A percentile compares a stretch with the other conserved stretches of the same genome.
Conservation (phyloP, 2,113 vertebrate species). For the Serinus canaria region DNA sequence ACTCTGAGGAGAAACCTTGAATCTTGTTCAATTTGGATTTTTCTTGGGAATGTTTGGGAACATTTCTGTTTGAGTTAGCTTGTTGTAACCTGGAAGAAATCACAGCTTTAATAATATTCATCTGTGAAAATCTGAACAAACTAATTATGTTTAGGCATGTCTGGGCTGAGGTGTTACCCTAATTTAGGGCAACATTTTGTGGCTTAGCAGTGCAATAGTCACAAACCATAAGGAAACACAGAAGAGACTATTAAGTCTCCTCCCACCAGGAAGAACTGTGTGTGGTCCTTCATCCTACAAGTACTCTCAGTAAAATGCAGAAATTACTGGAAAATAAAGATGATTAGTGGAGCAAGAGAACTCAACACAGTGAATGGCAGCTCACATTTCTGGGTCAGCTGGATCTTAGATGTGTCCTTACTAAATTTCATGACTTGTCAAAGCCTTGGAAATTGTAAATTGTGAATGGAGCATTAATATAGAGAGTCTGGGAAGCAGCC, state of each 20-base stretch:
- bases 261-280: constrained; percentile 13
- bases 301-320: background rate
- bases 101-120: background rate
- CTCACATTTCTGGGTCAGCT: constrained; percentile 26
- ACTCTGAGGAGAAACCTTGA: background rate
- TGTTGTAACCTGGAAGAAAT: constrained; percentile 40
- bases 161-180: constrained; percentile 24
- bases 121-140: constrained; percentile 4
- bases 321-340: background rate
- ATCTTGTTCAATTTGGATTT: background rate
- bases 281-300: constrained; percentile 22
- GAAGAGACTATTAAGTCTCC: background rate
- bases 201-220: background rate
- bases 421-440: constrained; percentile 7
- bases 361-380: background rate
- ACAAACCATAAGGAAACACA: background rate
- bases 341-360: background rate
- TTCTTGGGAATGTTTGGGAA: background rate
- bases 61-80: background rate
- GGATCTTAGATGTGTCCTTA: background rate
- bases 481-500: background rate
- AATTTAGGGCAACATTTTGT: constrained; percentile 33
- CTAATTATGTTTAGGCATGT: constrained; percentile 11
- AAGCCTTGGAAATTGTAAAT: background rate
- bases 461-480: constrained; percentile 19